Evolutionary conservation across 2,797 vertebrate genomes (phyloP).

Genomic region (Chrysocyon brachyurus): DNA sequence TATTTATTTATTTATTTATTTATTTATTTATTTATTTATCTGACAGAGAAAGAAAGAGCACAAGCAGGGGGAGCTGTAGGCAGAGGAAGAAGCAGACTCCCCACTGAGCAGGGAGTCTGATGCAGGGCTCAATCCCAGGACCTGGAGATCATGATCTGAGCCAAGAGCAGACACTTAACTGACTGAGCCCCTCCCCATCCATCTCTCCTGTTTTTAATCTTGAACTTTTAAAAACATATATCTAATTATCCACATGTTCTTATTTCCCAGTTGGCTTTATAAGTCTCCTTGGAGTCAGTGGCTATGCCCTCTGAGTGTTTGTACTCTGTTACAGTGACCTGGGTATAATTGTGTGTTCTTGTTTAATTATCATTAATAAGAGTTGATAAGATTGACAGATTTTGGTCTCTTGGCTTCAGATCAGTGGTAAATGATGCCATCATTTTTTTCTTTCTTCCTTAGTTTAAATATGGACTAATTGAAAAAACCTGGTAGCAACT

Average conservation of each 20-base stretch:
- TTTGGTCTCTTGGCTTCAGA: neutral
- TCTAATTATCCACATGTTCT: slow-evolving; percentile 32
- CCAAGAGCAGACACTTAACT: too few species aligned
- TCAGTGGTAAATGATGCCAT: neutral
- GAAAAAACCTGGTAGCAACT: slow-evolving; percentile 1
- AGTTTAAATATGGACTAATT: neutral
- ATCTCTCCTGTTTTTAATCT: neutral
- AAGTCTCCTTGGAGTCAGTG: slow-evolving; percentile 9
- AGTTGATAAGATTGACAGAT: neutral
- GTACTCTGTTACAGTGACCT: neutral
- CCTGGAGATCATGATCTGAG: too few species aligned
- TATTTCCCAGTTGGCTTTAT: neutral
- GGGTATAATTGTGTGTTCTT: neutral
- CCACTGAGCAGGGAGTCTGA: too few species aligned
- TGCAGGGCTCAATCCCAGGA: too few species aligned
- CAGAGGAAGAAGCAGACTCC: too few species aligned
- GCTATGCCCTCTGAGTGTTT: neutral
- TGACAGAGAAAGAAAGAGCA: too few species aligned
- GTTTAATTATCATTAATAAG: slow-evolving; percentile 35
- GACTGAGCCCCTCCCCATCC: neutral
- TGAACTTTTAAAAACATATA: slow-evolving; percentile 45
- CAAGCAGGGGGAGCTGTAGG: too few species aligned
- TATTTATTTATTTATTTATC: too few species aligned
- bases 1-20: too few species aligned
- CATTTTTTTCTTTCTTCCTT: slow-evolving; percentile 27